phyloP scores from a whole-genome alignment of 2,888 invertebrate genomes.

The Melieria picta region DNA sequence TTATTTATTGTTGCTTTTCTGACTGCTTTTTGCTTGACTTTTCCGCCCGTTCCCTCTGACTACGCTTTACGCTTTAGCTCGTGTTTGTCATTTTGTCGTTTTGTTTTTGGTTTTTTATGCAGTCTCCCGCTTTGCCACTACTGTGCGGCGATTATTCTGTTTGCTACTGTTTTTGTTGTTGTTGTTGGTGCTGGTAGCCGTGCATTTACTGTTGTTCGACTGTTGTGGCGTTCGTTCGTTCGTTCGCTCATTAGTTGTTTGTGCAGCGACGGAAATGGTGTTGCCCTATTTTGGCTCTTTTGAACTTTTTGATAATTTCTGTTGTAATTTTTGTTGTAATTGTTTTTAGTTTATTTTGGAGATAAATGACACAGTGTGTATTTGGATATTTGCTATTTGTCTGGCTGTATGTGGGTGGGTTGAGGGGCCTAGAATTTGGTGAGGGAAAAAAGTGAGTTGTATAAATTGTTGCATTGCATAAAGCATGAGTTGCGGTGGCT shows the following conservation, averaged over 20 bases:
- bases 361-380: background rate
- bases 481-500: no score
- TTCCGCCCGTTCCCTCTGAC: background rate
- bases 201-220: background rate
- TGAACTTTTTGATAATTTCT: conserved; percentile 1
- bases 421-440: background rate
- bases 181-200: background rate
- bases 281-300: background rate
- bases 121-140: no score
- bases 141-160: no score
- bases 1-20: background rate
- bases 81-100: no score
- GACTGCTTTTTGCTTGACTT: background rate
- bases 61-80: no score
- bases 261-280: background rate
- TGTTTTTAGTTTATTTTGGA: background rate
- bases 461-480: no score
- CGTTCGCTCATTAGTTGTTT: background rate
- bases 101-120: no score
- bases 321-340: background rate
- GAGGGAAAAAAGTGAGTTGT: no score
- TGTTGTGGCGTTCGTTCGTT: background rate
- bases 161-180: background rate
- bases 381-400: background rate
- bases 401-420: background rate